These are phyloP conservation scores for Mungos mungo DNA, from an alignment of 2,113 vertebrate species.

Conservation along the genomic window DNA sequence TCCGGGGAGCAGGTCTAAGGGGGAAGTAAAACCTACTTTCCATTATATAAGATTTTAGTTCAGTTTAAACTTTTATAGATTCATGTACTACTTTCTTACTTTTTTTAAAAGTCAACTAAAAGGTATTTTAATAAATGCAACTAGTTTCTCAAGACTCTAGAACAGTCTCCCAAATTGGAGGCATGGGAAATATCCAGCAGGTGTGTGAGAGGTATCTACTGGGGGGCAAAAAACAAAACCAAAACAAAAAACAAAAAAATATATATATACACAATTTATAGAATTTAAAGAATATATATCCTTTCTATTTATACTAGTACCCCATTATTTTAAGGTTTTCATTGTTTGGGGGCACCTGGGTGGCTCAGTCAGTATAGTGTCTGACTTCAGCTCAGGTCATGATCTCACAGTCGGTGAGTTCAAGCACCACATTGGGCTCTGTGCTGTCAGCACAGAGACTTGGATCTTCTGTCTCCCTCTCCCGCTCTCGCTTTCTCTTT, in stretches of 20 bases:
- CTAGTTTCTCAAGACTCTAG: background rate
- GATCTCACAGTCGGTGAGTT: too few relatives aligned
- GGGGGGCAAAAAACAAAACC: background rate
- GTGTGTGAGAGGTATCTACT: background rate
- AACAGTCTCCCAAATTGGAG: background rate
- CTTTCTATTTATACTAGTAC: background rate
- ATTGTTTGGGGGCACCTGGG: too few relatives aligned
- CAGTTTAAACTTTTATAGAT: background rate
- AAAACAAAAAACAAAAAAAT: too few relatives aligned
- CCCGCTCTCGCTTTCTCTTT: too few relatives aligned
- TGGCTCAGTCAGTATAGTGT: too few relatives aligned
- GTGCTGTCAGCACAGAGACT: too few relatives aligned
- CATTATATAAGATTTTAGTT: conserved; percentile 42
- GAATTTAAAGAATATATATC: too few relatives aligned
- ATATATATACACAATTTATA: too few relatives aligned
- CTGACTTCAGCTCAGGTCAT: too few relatives aligned
- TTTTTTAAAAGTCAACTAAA: background rate
- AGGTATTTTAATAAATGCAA: background rate
- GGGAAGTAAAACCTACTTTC: conserved; percentile 18
- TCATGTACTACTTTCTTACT: background rate
- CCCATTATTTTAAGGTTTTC: background rate
- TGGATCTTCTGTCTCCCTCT: too few relatives aligned
- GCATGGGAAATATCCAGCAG: background rate
- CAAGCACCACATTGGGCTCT: too few relatives aligned
- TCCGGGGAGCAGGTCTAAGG: background rate